phyloP scores from a whole-genome alignment of 2,113 vertebrate species.

The Phylloscopus whistleri region DNA sequence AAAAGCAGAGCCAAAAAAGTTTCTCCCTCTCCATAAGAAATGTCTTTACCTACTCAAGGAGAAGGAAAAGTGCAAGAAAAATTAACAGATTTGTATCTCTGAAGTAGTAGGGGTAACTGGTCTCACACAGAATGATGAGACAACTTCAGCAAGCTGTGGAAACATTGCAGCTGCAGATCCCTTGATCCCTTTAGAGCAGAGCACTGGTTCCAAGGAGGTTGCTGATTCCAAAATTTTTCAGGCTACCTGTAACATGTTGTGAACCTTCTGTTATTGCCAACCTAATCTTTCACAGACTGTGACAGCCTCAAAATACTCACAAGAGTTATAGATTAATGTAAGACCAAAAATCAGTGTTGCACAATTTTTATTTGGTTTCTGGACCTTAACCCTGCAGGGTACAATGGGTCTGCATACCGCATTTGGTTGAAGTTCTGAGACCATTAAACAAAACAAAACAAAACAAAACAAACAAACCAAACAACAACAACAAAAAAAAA shows the following conservation, averaged over 20 bases:
- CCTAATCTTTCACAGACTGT: not conserved
- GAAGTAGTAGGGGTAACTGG: not conserved
- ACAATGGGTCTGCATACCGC: not conserved
- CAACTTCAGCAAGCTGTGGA: not conserved
- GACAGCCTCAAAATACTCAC: not conserved
- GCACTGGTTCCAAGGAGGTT: not conserved
- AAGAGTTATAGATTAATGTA: not conserved
- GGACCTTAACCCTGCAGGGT: not conserved
- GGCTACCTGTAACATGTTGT: not conserved
- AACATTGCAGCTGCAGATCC: fast-evolving
- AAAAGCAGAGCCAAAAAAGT: not conserved
- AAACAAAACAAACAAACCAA: too few species aligned
- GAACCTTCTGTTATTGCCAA: not conserved
- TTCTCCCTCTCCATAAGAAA: not conserved
- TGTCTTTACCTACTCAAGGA: not conserved
- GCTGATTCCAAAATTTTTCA: not conserved
- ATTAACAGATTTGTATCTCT: not conserved
- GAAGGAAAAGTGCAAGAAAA: not conserved
- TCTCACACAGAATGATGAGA: not conserved
- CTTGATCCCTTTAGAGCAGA: not conserved
- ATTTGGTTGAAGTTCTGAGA: not conserved
- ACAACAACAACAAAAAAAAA: too few species aligned
- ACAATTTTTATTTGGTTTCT: not conserved
- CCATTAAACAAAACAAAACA: fast-evolving
- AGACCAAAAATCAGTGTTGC: not conserved